Conservation (phyloP, 2,113 vertebrate species). For the Corythornis vintsioides region DNA sequence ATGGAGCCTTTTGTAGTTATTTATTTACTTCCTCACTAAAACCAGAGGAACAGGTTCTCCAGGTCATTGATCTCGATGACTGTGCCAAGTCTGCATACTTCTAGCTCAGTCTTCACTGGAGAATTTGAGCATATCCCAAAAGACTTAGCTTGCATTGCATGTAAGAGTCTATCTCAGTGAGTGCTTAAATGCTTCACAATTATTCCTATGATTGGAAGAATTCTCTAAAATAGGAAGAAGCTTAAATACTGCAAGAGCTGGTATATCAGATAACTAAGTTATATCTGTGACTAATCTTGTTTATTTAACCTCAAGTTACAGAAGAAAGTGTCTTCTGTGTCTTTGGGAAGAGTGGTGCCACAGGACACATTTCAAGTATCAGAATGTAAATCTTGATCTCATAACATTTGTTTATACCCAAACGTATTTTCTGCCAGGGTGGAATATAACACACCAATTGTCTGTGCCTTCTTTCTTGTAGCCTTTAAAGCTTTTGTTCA, state of each 20-base stretch:
- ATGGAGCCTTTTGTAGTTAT: background rate
- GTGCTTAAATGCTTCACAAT: background rate
- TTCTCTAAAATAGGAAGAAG: background rate
- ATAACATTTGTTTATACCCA: background rate
- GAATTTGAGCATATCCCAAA: background rate
- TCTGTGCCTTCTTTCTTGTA: background rate
- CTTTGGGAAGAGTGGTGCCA: background rate
- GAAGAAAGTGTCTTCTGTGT: background rate
- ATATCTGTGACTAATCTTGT: background rate
- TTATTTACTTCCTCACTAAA: background rate
- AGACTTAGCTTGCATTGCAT: accelerated
- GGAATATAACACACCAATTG: background rate
- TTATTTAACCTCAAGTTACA: slow-evolving; percentile 6
- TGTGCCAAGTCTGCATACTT: background rate
- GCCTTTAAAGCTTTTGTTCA: background rate
- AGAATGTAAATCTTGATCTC: background rate
- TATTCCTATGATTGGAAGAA: background rate
- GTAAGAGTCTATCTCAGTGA: background rate
- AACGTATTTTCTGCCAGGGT: background rate
- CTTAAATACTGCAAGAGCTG: background rate
- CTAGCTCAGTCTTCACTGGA: background rate
- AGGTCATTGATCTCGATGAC: background rate
- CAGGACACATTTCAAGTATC: background rate
- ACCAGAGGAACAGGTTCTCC: background rate
- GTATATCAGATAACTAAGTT: background rate